A percentile compares a stretch with the other conserved stretches of the same genome.
These are phyloP conservation scores for Ptychochromis oligacanthus DNA, from an alignment of 2,113 vertebrate genomes.

Conservation along the genomic window DNA sequence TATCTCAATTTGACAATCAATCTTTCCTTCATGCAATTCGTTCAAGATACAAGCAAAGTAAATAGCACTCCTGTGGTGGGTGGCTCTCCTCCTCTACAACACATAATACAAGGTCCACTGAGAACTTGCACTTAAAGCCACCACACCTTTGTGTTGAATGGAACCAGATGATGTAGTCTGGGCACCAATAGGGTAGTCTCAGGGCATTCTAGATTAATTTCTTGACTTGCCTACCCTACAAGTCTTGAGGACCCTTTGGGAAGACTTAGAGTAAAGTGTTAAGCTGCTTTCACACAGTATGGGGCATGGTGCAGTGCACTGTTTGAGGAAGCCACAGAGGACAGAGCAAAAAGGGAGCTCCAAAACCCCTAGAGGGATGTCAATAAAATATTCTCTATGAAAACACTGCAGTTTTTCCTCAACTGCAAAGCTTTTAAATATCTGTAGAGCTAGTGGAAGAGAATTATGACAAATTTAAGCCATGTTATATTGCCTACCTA, in stretches of 20 bases:
- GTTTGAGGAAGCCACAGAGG: not conserved
- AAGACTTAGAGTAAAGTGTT: not conserved
- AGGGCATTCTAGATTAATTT: not conserved
- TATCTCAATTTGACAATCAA: not conserved
- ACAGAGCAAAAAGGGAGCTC: not conserved
- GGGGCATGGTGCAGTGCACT: not conserved
- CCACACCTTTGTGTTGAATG: not conserved
- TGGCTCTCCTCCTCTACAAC: not conserved
- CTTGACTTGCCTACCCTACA: not conserved
- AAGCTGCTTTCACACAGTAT: not conserved
- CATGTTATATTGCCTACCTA: too few species aligned
- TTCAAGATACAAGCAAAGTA: not conserved
- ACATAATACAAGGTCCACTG: not conserved
- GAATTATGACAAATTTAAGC: not conserved
- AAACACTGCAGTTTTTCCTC: not conserved
- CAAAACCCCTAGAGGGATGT: not conserved
- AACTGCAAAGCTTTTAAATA: not conserved
- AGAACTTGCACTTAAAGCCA: not conserved
- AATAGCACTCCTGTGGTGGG: not conserved
- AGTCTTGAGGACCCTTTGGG: not conserved
- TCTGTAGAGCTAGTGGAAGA: not conserved
- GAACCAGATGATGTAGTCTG: slow-evolving; percentile 2
- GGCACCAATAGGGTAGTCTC: not conserved
- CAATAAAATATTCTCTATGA: not conserved
- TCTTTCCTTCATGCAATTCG: not conserved